Percentiles rank a stretch among this genome's conserved stretches.
Conservation (phyloP, 2,888 invertebrate species). For the Gymnosoma rotundatum region DNA sequence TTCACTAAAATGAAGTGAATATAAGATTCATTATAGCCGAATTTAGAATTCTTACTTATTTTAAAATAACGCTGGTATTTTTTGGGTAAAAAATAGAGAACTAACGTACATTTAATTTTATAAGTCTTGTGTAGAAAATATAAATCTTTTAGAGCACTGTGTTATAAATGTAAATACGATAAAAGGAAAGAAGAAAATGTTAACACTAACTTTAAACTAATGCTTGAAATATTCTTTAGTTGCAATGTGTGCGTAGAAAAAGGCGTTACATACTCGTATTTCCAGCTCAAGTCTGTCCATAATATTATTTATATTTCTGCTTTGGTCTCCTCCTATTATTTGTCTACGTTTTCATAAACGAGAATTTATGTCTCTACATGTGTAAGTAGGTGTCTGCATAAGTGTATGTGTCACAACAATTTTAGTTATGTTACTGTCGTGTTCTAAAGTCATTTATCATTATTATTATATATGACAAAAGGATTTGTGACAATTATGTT, state of each 20-base stretch:
- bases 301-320: neutral
- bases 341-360: constrained; percentile 15
- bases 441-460: constrained; percentile 64
- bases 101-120: too few species aligned
- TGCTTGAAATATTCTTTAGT: constrained; percentile 13
- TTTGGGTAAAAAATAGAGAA: too few species aligned
- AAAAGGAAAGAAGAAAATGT: neutral
- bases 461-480: constrained; percentile 66
- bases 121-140: too few species aligned
- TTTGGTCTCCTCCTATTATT: constrained; percentile 20
- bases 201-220: constrained; percentile 34
- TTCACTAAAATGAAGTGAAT: too few species aligned
- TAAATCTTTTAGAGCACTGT: neutral
- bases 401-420: constrained; percentile 51
- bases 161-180: neutral
- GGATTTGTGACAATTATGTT: constrained; percentile 68
- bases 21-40: too few species aligned
- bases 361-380: neutral
- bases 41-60: too few species aligned
- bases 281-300: constrained; percentile 14
- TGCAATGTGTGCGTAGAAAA: constrained; percentile 13
- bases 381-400: neutral
- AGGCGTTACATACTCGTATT: constrained; percentile 17
- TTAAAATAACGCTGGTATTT: too few species aligned
- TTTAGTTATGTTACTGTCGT: constrained; percentile 45